Evolutionary conservation across 2,113 vertebrate genomes (phyloP).

Genomic region (Vombatus ursinus): DNA sequence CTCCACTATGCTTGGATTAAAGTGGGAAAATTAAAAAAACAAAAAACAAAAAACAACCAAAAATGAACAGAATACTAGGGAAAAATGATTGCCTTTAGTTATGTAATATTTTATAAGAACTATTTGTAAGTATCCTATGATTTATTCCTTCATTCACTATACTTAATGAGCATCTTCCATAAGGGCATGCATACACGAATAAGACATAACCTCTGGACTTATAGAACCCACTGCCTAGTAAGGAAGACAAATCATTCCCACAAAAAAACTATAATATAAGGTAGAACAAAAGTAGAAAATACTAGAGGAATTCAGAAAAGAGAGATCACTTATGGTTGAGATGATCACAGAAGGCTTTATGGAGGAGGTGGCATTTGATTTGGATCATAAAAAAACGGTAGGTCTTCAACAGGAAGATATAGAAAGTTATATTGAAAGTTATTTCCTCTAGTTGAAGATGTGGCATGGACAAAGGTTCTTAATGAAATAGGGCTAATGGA

Average conservation of each 20-base stretch:
- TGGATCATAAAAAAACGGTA: neutral
- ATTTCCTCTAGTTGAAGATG: neutral
- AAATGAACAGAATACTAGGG: neutral
- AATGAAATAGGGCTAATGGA: constrained; percentile 17
- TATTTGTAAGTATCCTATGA: constrained; percentile 20
- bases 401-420: neutral
- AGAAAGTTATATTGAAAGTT: constrained; percentile 4
- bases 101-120: constrained; percentile 29
- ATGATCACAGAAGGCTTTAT: constrained; percentile 1
- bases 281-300: neutral
- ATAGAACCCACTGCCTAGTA: constrained; percentile 7
- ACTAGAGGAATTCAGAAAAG: neutral
- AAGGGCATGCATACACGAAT: neutral
- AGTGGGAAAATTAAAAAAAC: neutral
- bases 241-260: constrained; percentile 12
- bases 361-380: neutral
- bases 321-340: constrained; percentile 11
- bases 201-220: neutral
- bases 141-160: constrained; percentile 48
- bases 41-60: neutral
- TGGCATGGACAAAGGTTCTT: neutral
- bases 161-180: constrained; percentile 15
- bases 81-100: constrained; percentile 41
- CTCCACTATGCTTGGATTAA: neutral
- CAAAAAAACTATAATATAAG: neutral